Base-by-base conservation (phyloP, 1,140 invertebrate genomes). In the Atta texana region DNA sequence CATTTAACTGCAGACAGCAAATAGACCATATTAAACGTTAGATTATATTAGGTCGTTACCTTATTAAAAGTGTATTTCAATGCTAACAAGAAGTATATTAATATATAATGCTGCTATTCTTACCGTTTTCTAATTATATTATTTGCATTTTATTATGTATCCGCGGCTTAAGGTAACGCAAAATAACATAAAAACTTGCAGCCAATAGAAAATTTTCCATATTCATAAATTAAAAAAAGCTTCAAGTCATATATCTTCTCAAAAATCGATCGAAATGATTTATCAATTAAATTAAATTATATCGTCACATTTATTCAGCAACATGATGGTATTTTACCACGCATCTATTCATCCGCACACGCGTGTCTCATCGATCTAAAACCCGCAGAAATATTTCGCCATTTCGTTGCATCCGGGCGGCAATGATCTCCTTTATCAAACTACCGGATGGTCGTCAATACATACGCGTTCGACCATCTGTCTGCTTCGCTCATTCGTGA, bases 361-460 rank as follows among this genome's bases (percentile, higher is more conserved):
- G 10, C 10, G n/a, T 6, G n/a, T 61, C 34, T 59, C 31, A 39
- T 59, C 72, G 18, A n/a, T 6, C n/a, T 6, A 2, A 68, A 39
- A 64, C 44, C 24, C 16, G 75, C 24, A n/a, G 16, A 44, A 49
- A 78, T 51, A 66, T 16, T 66, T 78, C 18, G 57, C 24, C 21
- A 24, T 28, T 24, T 51, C 66, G 71, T 53, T 34, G 28, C 28
- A n/a, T 66, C 31, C 28, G 53, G n/a, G 53, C 80, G 68, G 80
- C 68, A 12, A 39, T 44, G 53, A 82, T 59, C 68, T 49, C 55
- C 68, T 57, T 31, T 28, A n/a, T 72, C 55, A 31, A 74, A 74
- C 53, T 39, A 72, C 34, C 78, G 80, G 64, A 69, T 24, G n/a
- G 68, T 16, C 78, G 55, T 61, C 80, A n/a, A 84, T 75, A 75